phyloP scores from a whole-genome alignment of 2,113 vertebrate species.

The Sapayoa aenigma region DNA sequence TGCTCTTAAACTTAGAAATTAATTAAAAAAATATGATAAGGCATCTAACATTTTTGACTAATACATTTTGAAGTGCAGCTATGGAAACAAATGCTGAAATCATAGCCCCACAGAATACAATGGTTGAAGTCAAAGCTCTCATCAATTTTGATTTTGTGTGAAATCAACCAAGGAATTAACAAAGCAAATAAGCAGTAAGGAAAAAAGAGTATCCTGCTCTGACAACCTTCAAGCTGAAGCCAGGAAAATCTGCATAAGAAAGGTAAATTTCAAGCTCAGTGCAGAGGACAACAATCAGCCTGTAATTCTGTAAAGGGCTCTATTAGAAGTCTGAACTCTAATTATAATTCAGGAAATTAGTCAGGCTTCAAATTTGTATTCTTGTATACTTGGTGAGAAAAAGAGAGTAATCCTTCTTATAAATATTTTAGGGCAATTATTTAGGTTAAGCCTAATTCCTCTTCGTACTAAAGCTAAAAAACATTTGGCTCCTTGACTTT shows the following conservation, averaged over 20 bases:
- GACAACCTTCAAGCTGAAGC: background rate
- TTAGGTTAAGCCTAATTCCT: conserved; percentile 50
- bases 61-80: background rate
- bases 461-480: conserved; percentile 7
- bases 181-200: conserved; percentile 17
- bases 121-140: background rate
- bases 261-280: conserved; percentile 21
- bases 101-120: background rate
- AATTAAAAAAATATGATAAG: background rate
- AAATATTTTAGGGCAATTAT: conserved; percentile 51
- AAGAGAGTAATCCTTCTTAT: conserved; percentile 32
- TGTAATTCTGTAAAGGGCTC: conserved; percentile 8
- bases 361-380: conserved; percentile 29
- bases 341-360: conserved; percentile 29
- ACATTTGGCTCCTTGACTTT: conserved; percentile 2
- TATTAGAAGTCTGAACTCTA: conserved; percentile 15
- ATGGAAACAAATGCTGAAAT: background rate
- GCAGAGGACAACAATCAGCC: background rate
- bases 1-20: background rate
- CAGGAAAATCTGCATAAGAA: background rate
- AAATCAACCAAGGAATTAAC: background rate
- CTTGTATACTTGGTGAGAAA: background rate
- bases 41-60: background rate
- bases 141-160: background rate
- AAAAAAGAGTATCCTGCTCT: background rate